Evolutionary conservation across 2,113 vertebrate species (phyloP).

Genomic region (Psittacara wagleri): DNA sequence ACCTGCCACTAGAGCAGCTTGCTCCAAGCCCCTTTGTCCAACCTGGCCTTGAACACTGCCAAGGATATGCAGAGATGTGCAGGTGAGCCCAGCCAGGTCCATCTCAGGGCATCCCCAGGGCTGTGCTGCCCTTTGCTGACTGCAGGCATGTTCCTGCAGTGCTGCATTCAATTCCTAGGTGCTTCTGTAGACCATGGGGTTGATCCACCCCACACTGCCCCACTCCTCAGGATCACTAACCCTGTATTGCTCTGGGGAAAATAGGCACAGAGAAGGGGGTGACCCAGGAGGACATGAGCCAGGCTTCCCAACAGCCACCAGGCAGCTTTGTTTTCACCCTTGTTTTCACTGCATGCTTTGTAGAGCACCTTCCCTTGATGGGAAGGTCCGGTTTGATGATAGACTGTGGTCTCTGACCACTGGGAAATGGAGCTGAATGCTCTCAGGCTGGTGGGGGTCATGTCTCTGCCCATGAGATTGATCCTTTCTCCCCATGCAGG

Average conservation of each 20-base stretch:
- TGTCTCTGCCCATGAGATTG: neutral
- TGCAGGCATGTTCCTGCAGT: neutral
- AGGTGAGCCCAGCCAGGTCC: neutral
- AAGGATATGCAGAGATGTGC: neutral
- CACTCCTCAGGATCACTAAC: accelerated
- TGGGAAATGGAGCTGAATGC: neutral
- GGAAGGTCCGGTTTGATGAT: neutral
- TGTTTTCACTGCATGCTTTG: neutral
- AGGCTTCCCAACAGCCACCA: neutral
- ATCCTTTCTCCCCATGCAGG: constrained; percentile 23
- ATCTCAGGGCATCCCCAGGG: neutral
- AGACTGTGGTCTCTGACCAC: neutral
- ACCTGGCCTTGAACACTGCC: neutral
- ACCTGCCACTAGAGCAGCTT: neutral
- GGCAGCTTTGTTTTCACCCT: neutral
- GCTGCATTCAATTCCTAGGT: neutral
- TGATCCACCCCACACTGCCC: neutral
- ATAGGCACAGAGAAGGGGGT: neutral
- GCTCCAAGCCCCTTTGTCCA: neutral
- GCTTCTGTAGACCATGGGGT: neutral
- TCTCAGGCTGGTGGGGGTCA: neutral
- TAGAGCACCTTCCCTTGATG: neutral
- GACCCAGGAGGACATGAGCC: neutral
- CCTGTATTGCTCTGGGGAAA: neutral
- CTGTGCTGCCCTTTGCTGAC: neutral